Evolutionary conservation across 2,888 invertebrate species (phyloP), one percentile per base, ranked within the genome.

Genomic region (Caenorhabditis doughertyi): DNA sequence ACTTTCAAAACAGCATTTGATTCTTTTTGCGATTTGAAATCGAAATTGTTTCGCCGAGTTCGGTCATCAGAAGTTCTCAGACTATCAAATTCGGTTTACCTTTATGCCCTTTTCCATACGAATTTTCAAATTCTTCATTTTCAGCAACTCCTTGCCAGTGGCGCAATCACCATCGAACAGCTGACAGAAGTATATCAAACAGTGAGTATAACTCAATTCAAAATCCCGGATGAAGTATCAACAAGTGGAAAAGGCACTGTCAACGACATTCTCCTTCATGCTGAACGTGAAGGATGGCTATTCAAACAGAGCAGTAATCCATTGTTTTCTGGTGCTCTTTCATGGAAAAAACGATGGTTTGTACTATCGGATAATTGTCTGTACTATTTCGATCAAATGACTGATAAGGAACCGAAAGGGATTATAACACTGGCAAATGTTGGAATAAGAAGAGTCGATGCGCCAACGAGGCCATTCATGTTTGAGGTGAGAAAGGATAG

Each of bases 271-370:
- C 47, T 83, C 16, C 21, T 80, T 21, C 80, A 81, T 27, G 81
- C 84, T 3, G 84, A 84, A 53, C n/a, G 87, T 27, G 87, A 87
- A 39, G 88, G 88, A 49, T 88, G 88, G 88, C 77, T 88, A 18
- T 87, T 86, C 77, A 88, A 88, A 70, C 88, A 88, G 77, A 84
- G 85, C 71, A 85, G 83, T 56, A 83, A 73, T 32, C 86, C 87
- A 25, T 81, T 88, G 44, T 77, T 88, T 55, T 79, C 85, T 0
- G 87, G 86, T 32, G 84, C 88, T 3, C 79, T 88, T n/a, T 79
- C 86, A 9, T 88, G 88, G 88, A 88, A 88, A 56, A 70, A 85
- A 49, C 55, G 88, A 73, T 88, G 88, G 88, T 88, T 88, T 56
- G 85, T 88, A 4, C 60, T 88, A 2, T 81, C 83, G 32, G 88